These are phyloP conservation scores for Morone saxatilis DNA, from an alignment of 2,113 vertebrate genomes.

Conservation along the genomic window DNA sequence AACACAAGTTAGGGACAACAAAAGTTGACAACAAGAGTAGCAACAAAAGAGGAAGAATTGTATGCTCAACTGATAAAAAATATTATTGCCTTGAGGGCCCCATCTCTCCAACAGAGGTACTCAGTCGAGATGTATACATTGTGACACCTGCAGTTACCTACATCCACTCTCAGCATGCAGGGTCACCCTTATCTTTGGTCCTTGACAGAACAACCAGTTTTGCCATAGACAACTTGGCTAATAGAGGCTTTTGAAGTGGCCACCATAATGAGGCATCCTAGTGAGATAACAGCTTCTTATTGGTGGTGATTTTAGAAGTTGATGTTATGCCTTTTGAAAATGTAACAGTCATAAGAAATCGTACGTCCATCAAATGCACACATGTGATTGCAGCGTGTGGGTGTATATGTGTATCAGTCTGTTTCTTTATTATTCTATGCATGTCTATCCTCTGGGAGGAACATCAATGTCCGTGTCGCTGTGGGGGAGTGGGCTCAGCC, in stretches of 20 bases:
- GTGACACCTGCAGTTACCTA: conserved; percentile 18
- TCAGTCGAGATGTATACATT: neutral
- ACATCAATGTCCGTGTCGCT: conserved; percentile 45
- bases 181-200: conserved; percentile 2
- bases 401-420: conserved; percentile 7
- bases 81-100: conserved; percentile 31
- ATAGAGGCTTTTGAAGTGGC: conserved; percentile 20
- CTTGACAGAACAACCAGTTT: conserved; percentile 30
- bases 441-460: conserved; percentile 16
- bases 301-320: conserved; percentile 14
- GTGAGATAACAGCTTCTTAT: conserved; percentile 41
- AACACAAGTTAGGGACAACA: neutral
- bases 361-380: conserved; percentile 35
- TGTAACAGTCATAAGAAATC: conserved; percentile 8
- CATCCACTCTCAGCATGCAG: conserved; percentile 15
- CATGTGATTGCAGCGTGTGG: neutral
- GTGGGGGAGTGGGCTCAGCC: conserved; percentile 18
- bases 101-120: conserved; percentile 4
- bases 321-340: conserved; percentile 35
- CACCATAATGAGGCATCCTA: conserved; percentile 29
- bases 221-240: conserved; percentile 15
- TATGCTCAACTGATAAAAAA: neutral
- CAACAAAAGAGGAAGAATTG: neutral
- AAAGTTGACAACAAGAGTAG: neutral
- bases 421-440: conserved; percentile 33